Evolutionary conservation across 92 coral and sea anemone species (phyloP).

Genomic region (Metridium senile): DNA sequence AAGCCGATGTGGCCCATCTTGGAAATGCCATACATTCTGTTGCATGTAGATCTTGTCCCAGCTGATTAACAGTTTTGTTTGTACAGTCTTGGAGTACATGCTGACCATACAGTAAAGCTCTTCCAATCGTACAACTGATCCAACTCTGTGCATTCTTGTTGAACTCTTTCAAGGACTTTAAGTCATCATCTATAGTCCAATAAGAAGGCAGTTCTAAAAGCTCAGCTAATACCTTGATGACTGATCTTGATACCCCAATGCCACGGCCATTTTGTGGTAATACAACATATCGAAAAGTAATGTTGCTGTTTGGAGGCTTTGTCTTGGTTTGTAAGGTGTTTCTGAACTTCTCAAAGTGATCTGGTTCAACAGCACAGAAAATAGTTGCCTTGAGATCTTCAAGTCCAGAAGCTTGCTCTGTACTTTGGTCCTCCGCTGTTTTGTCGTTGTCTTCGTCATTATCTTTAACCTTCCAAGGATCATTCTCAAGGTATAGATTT

Average conservation of each 20-base stretch:
- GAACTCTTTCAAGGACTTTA: constrained; percentile 31
- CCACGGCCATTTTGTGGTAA: constrained; percentile 57
- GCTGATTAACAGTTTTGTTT: constrained; percentile 16
- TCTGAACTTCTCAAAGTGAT: constrained; percentile 17
- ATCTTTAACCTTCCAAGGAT: constrained; percentile 44
- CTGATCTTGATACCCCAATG: constrained; percentile 50
- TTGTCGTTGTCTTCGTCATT: not conserved
- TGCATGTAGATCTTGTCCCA: not conserved
- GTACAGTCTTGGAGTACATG: constrained; percentile 42
- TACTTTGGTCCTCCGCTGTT: not conserved
- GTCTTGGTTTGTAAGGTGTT: constrained; percentile 2
- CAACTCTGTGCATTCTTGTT: constrained; percentile 38
- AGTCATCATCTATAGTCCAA: constrained; percentile 62
- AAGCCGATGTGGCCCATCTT: constrained; percentile 21
- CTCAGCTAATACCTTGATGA: constrained; percentile 48
- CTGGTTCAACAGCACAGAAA: constrained; percentile 47
- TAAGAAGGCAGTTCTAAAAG: constrained; percentile 26
- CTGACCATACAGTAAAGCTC: constrained; percentile 51
- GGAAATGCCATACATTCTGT: constrained; percentile 18
- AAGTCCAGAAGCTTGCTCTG: not conserved
- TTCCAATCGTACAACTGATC: constrained; percentile 37
- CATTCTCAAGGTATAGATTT: constrained; percentile 47
- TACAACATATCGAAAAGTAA: constrained; percentile 34
- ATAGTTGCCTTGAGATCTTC: constrained; percentile 21
- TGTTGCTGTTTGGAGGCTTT: constrained; percentile 27